These are phyloP conservation scores for Saxidomus purpurata DNA, from an alignment of 1,140 invertebrate genomes.

Conservation along the genomic window DNA sequence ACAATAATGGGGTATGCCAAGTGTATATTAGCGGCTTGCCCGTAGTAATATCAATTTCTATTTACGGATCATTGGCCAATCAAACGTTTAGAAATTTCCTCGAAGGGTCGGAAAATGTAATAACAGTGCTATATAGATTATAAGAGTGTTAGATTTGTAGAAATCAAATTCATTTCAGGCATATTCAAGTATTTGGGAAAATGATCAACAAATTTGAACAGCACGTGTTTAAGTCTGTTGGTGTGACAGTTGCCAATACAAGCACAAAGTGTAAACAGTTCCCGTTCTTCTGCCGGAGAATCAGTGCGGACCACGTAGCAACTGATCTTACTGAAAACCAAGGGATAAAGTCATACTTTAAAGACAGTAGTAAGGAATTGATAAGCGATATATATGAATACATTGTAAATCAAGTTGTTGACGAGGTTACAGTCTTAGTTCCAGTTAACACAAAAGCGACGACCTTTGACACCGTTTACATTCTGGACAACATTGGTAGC, in stretches of 20 bases:
- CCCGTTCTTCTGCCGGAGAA: constrained; percentile 18
- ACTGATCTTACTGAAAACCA: not conserved
- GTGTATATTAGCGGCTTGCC: no score
- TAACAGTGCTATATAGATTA: no score
- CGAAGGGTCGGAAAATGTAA: no score
- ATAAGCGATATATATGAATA: constrained; percentile 38
- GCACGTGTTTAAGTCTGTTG: not conserved
- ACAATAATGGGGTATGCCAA: no score
- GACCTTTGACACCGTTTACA: not conserved
- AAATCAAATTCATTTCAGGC: not conserved
- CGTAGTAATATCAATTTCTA: no score
- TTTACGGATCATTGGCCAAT: no score
- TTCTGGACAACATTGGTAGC: not conserved
- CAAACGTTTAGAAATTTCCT: no score
- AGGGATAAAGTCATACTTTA: not conserved
- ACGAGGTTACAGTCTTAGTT: not conserved
- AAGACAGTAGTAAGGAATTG: not conserved
- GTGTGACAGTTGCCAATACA: not conserved
- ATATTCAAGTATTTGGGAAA: constrained; percentile 5
- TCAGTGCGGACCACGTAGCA: not conserved
- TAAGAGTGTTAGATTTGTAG: no score
- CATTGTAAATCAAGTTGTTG: constrained; percentile 18
- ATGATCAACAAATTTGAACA: constrained; percentile 1
- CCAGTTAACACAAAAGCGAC: not conserved
- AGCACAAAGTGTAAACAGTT: not conserved